Percentiles rank a stretch among this genome's conserved stretches.
These are phyloP conservation scores for Labroides dimidiatus DNA, from an alignment of 2,797 vertebrate genomes.

Conservation along the genomic window DNA sequence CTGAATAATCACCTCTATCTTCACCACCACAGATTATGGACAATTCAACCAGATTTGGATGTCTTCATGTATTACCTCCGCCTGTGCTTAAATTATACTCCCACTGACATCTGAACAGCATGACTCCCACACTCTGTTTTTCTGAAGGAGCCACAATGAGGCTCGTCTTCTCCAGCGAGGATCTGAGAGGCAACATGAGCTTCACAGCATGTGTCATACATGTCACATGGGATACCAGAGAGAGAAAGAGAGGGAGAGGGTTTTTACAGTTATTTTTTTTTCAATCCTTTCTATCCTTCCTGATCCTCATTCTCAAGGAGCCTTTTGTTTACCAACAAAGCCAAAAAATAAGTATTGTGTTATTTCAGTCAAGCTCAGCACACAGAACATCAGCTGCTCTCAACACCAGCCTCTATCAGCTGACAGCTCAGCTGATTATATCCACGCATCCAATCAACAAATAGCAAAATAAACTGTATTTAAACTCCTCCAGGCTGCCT, in stretches of 20 bases:
- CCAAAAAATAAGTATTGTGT: no score
- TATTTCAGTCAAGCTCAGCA: no score
- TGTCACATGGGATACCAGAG: constrained; percentile 27
- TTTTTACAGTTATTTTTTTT: background rate
- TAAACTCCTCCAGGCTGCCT: no score
- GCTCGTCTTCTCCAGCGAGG: constrained; percentile 30
- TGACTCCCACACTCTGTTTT: constrained; percentile 50
- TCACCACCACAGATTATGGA: constrained; percentile 7
- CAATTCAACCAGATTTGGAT: constrained; percentile 14
- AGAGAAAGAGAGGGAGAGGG: constrained; percentile 1
- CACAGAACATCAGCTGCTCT: no score
- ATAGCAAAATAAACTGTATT: no score
- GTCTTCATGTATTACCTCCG: constrained; percentile 7
- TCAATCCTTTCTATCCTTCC: background rate
- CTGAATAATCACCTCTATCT: background rate
- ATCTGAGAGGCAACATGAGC: constrained; percentile 45
- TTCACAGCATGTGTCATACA: constrained; percentile 25
- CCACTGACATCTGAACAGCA: constrained; percentile 33
- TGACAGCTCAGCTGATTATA: no score
- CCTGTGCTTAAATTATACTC: constrained; percentile 21
- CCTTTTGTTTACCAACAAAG: no score
- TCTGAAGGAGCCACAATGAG: constrained; percentile 29
- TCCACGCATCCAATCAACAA: no score
- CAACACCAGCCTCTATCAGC: no score
- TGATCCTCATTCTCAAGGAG: no score